Evolutionary conservation across 1,140 invertebrate genomes (phyloP), one percentile per base, ranked within the genome.

Genomic region (Atta texana): DNA sequence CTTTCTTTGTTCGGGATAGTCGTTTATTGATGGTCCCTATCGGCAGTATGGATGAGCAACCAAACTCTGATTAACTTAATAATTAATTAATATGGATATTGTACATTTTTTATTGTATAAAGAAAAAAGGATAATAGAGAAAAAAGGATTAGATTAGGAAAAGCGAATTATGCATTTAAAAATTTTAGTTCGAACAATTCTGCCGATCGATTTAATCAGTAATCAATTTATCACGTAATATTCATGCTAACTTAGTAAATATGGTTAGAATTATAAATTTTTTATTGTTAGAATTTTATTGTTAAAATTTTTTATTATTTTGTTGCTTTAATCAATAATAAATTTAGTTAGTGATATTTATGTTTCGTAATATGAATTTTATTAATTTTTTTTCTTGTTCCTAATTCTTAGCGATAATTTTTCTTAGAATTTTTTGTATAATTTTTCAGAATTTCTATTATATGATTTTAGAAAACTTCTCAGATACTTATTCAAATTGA

Each of bases 11-110:
- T 3, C 5, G 1, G 51, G 31, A 69, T 39, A 3, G 12, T 81
- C 7, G 16, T 53, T 55, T 44, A 80, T 69, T 34, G 63, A 28
- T 80, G 77, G 49, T 81, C 64, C 64, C 64, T 71, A 21, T 1
- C 21, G 5, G 51, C 31, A 71, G 21, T 81, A 81, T 34, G 21
- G 3, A 14, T 49, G 39, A 49, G 1, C 66, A 69, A 69, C 3
- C 39, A 49, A 69, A 24, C 14, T 49, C 0, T 14, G 14, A 49
- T 69, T 51, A 69, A 69, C 39, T 69, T 69, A 69, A 24, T 69
- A 18, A 24, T 69, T 44, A 24, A 69, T 39, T 68, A 39, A 39
- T 66, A 66, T 39, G 6, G 10, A 39, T 21, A 66, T 39, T 39
- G n/a, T 64, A 34, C 21, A 10, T 34, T n/a, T 31, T 66, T 66